Evolutionary conservation across 2,888 invertebrate genomes (phyloP).

Genomic region (Macrosoma leucophasiata): DNA sequence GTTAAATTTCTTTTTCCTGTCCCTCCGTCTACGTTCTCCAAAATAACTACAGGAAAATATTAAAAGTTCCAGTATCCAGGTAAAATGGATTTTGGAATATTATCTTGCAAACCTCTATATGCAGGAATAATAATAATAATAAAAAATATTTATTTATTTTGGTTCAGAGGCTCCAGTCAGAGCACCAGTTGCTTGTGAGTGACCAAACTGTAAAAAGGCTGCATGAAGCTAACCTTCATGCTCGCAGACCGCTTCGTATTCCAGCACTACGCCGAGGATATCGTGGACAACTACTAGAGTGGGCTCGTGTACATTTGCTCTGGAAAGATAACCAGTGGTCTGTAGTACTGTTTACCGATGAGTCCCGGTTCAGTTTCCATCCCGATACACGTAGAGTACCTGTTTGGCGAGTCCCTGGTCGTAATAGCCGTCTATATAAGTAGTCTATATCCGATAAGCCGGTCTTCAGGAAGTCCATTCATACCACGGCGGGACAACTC

Average conservation of each 20-base stretch:
- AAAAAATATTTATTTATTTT: too few species aligned
- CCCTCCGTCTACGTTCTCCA: too few species aligned
- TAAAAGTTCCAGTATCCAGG: too few species aligned
- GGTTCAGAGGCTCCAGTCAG: background rate
- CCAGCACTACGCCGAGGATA: background rate
- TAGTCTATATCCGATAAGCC: conserved; percentile 5
- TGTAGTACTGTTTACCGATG: conserved; percentile 12
- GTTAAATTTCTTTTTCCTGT: too few species aligned
- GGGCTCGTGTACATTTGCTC: conserved; percentile 3
- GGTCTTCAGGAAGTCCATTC: background rate
- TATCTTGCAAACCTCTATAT: too few species aligned
- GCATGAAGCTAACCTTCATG: background rate
- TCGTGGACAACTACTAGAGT: conserved; percentile 4
- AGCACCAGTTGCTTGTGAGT: background rate
- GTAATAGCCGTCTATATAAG: too few species aligned
- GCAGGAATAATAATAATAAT: too few species aligned
- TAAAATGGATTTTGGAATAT: too few species aligned
- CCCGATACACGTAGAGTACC: conserved; percentile 11
- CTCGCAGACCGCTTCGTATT: background rate
- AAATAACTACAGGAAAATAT: too few species aligned
- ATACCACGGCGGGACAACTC: conserved; percentile 8
- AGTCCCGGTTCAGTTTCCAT: conserved; percentile 14
- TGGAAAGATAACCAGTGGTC: conserved; percentile 9
- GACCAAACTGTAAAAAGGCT: background rate
- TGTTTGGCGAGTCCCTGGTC: conserved; percentile 13